Conservation (phyloP, 2,113 vertebrate genomes). For the Anas platyrhynchos region DNA sequence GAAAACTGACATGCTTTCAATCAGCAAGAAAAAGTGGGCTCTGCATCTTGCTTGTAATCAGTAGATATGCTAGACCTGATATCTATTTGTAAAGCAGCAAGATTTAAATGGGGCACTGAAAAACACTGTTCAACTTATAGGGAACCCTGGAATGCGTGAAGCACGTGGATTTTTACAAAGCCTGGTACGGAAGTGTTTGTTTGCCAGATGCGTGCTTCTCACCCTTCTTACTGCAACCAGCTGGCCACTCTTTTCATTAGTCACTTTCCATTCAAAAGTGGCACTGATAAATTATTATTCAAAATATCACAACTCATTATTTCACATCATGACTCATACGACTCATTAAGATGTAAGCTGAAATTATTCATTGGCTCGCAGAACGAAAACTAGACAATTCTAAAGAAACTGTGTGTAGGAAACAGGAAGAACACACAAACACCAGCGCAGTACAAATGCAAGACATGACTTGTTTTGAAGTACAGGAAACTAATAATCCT, state of each 20-base stretch:
- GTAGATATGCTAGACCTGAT: background rate
- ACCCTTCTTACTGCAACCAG: background rate
- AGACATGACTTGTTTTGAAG: background rate
- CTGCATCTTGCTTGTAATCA: background rate
- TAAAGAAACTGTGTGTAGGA: background rate
- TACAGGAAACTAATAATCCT: background rate
- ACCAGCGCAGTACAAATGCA: background rate
- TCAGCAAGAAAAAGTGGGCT: background rate
- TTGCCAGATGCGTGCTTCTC: background rate
- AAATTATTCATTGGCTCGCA: background rate
- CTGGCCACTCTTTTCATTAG: background rate
- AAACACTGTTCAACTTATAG: background rate
- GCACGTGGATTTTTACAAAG: background rate
- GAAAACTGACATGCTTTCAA: background rate
- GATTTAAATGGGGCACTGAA: background rate
- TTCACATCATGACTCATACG: background rate
- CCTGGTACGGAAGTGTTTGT: background rate
- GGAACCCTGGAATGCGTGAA: background rate
- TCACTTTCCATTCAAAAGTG: background rate
- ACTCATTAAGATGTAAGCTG: slow-evolving; percentile 1
- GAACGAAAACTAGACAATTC: background rate
- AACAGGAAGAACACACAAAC: background rate
- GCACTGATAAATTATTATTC: background rate
- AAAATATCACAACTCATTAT: background rate
- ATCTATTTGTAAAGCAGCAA: background rate